A percentile compares a stretch with the other conserved stretches of the same genome.
phyloP scores from a whole-genome alignment of 2,888 invertebrate genomes.

The Machimus atricapillus region DNA sequence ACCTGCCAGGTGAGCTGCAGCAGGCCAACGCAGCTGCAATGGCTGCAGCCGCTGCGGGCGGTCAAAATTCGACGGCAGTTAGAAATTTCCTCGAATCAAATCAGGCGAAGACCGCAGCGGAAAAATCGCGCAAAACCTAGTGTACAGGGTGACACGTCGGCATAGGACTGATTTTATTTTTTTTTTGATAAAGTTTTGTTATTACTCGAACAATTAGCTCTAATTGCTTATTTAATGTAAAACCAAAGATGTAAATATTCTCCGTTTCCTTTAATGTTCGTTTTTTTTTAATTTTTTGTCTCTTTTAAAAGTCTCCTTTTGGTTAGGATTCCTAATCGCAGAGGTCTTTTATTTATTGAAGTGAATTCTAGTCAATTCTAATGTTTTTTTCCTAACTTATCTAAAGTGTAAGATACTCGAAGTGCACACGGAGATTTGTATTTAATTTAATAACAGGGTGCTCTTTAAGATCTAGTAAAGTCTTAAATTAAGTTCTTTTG shows the following conservation, averaged over 20 bases:
- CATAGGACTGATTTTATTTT: constrained; percentile 9
- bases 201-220: not conserved
- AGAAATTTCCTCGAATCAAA: not conserved
- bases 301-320: not conserved
- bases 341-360: constrained; percentile 14
- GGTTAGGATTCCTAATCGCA: not conserved
- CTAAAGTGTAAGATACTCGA: not conserved
- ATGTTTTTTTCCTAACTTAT: constrained; percentile 1
- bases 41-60: constrained; percentile 49
- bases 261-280: not conserved
- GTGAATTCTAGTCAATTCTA: constrained; percentile 28
- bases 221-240: not conserved
- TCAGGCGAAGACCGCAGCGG: not conserved
- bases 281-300: not conserved
- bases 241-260: constrained; percentile 10
- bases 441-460: constrained; percentile 5
- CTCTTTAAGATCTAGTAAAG: not conserved
- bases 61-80: not conserved
- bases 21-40: constrained; percentile 50
- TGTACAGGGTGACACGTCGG: not conserved
- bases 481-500: not conserved
- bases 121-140: constrained; percentile 30
- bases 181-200: not conserved
- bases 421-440: not conserved
- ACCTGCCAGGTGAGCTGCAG: constrained; percentile 78